Evolutionary conservation across 1,140 invertebrate species (phyloP).

Genomic region (Saxidomus purpurata): DNA sequence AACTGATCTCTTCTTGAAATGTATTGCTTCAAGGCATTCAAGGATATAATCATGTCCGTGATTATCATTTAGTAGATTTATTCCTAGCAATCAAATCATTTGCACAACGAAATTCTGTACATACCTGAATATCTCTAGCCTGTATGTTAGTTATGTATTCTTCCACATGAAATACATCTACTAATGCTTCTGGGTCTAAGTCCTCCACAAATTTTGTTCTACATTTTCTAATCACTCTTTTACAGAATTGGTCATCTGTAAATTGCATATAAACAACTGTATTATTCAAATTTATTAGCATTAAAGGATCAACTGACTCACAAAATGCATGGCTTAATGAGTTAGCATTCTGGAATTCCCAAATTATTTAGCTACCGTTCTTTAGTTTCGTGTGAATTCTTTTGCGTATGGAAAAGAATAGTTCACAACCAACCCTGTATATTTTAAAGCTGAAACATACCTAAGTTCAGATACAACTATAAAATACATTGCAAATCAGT

Average conservation of each 20-base stretch:
- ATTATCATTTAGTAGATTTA: too few species aligned
- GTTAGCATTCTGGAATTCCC: neutral
- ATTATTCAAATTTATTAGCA: too few species aligned
- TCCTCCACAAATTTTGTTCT: neutral
- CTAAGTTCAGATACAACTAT: too few species aligned
- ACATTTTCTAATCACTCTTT: neutral
- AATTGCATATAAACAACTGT: neutral
- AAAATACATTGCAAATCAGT: too few species aligned
- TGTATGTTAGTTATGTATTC: neutral
- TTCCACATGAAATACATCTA: neutral
- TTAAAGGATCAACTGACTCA: neutral
- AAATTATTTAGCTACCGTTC: neutral
- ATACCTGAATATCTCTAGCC: neutral
- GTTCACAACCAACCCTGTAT: too few species aligned
- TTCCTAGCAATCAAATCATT: too few species aligned
- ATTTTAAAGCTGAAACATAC: too few species aligned
- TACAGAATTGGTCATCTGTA: neutral
- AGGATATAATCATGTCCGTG: too few species aligned
- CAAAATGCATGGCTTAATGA: neutral
- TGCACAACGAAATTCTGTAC: neutral
- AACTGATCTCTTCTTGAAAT: too few species aligned
- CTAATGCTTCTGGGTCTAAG: neutral
- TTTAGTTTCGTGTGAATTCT: neutral
- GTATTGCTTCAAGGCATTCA: too few species aligned
- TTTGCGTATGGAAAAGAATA: neutral